Evolutionary conservation across 2,888 invertebrate species (phyloP), one percentile per base, ranked within the genome.

Genomic region (Drosophila helvetica): DNA sequence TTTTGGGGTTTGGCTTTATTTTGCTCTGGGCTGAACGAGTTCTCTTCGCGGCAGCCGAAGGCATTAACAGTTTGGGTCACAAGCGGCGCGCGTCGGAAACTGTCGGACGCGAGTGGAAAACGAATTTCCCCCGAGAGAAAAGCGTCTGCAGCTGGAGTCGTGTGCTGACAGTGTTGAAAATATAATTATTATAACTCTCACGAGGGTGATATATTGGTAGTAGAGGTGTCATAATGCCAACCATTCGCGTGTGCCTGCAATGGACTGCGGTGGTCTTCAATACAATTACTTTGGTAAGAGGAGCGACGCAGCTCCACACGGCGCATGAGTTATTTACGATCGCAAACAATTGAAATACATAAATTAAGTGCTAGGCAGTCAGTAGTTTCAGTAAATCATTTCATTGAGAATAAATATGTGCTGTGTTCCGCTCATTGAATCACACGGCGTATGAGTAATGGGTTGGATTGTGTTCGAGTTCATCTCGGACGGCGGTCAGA

Each of bases 261-360:
- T 90, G 90, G 91, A 75, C 86, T 18, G 75, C 88, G 45, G 79
- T 90, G 8, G 64, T 88, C 12, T 90, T 84, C 70, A 90, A 86
- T 67, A 81, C 82, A 10, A 54, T 90, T 30, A 89, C 88, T 62
- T 75, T 90, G 89, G 90, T 90, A 71, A 88, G 90, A 77, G 48
- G 22, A 22, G 22, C 22, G 22, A 22, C 22, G 22, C 5, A 22
- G 27, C 5, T 22, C 9, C 3, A 17, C 65, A 33, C 9, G 43
- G 42, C 25, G 33, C n/a, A 30, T 67, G 55, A 19, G 50, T 66
- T 54, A 67, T 12, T 2, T 19, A n/a, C 2, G 22, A 5, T 27
- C 19, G 27, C 15, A 19, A 6, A 7, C 12, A n/a, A 9, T 8
- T 8, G 46, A 15, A 18, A 38, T 33, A 2, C 17, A 42, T 15